Conservation (phyloP, 37 sponge, comb jelly and placozoan species). For the Crambe crambe region DNA sequence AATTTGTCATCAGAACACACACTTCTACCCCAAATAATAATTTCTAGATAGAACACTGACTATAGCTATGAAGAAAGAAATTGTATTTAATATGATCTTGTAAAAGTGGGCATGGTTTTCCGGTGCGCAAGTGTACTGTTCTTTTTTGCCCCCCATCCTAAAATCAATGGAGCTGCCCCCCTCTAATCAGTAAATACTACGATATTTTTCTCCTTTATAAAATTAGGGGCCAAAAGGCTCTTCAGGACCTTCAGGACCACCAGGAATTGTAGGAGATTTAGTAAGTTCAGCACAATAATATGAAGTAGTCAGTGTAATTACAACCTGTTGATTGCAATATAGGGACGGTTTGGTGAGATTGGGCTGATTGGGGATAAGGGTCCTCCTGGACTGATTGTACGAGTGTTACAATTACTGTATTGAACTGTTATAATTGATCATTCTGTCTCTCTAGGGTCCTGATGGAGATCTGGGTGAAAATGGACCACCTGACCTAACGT, state of each 20-base stretch:
- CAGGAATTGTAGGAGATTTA: slow-evolving; percentile 59
- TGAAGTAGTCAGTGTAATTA: not conserved
- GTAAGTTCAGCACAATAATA: slow-evolving; percentile 39
- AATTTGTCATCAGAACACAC: too few species aligned
- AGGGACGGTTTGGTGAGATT: slow-evolving; percentile 44
- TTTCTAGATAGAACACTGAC: too few species aligned
- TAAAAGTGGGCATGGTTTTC: too few species aligned
- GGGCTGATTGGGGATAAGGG: slow-evolving; percentile 52
- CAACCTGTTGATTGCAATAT: not conserved
- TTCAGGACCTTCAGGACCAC: slow-evolving; percentile 34
- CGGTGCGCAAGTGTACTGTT: too few species aligned
- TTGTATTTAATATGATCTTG: too few species aligned
- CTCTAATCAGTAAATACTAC: not conserved
- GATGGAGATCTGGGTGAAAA: slow-evolving; percentile 23
- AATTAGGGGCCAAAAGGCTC: slow-evolving; percentile 62
- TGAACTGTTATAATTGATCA: too few species aligned
- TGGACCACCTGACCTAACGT: slow-evolving; percentile 38
- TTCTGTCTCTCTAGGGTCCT: slow-evolving; percentile 36
- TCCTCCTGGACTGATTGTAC: slow-evolving; percentile 42
- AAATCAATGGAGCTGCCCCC: too few species aligned
- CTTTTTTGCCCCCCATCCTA: too few species aligned
- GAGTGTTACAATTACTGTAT: not conserved
- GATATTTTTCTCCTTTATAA: not conserved
- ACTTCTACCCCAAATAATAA: too few species aligned
- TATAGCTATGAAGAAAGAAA: too few species aligned